phyloP scores from a whole-genome alignment of 53 echinoderm and acorn worm genomes.

The Luidia sarsii region DNA sequence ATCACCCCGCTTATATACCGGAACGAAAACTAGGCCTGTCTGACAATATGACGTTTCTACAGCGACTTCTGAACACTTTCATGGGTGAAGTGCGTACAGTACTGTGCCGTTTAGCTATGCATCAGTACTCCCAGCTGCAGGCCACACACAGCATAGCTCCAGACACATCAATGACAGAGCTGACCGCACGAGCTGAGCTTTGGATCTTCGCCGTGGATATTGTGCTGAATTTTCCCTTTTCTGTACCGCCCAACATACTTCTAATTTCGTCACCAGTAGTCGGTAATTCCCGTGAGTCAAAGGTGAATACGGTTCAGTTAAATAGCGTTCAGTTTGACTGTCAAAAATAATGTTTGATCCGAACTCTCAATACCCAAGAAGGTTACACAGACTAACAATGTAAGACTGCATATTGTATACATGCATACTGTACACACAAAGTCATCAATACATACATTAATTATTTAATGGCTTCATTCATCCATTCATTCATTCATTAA shows the following conservation, averaged over 20 bases:
- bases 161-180: neutral
- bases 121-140: neutral
- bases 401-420: no score
- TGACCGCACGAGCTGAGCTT: neutral
- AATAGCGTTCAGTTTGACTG: no score
- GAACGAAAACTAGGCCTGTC: conserved; percentile 6
- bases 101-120: neutral
- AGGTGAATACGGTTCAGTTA: no score
- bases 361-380: no score
- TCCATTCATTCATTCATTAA: no score
- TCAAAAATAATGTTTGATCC: no score
- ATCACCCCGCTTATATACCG: neutral
- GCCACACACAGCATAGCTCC: neutral
- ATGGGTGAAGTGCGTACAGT: neutral
- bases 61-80: neutral
- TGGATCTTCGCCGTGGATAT: neutral
- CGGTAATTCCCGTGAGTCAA: no score
- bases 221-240: neutral
- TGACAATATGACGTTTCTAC: neutral
- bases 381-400: no score
- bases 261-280: neutral
- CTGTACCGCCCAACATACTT: neutral
- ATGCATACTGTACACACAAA: no score
- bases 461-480: no score
- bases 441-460: no score